phyloP scores from a whole-genome alignment of 92 coral and sea anemone genomes.

The Epizoanthus stellaris region DNA sequence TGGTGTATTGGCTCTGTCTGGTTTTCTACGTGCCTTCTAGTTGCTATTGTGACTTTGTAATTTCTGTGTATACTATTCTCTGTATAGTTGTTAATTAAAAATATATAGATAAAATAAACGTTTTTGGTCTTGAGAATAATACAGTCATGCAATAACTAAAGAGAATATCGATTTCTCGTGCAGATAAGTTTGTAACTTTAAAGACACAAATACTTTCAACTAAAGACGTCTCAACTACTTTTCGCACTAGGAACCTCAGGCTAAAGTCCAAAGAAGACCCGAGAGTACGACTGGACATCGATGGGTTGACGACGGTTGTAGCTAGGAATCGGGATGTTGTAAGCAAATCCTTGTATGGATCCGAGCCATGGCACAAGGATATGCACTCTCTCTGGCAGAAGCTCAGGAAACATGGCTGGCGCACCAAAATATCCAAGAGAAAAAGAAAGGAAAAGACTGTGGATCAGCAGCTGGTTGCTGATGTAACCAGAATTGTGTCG shows the following conservation, averaged over 20 bases:
- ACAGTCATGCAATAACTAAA: no score
- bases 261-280: slow-evolving; percentile 6
- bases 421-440: neutral
- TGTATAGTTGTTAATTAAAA: no score
- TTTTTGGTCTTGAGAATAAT: no score
- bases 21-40: no score
- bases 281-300: slow-evolving; percentile 16
- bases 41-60: no score
- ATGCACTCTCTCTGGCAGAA: neutral
- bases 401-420: neutral
- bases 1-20: no score
- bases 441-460: slow-evolving; percentile 11
- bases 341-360: slow-evolving; percentile 19
- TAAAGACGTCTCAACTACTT: neutral
- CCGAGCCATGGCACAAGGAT: neutral
- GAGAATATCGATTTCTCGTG: no score
- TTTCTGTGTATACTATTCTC: no score
- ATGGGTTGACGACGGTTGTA: neutral
- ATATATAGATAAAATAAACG: no score
- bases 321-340: slow-evolving; percentile 9
- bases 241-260: neutral
- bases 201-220: neutral
- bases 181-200: no score
- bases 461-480: slow-evolving; percentile 24
- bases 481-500: neutral